Evolutionary conservation across 1,140 invertebrate species (phyloP).

Genomic region (Hyles vespertilio): DNA sequence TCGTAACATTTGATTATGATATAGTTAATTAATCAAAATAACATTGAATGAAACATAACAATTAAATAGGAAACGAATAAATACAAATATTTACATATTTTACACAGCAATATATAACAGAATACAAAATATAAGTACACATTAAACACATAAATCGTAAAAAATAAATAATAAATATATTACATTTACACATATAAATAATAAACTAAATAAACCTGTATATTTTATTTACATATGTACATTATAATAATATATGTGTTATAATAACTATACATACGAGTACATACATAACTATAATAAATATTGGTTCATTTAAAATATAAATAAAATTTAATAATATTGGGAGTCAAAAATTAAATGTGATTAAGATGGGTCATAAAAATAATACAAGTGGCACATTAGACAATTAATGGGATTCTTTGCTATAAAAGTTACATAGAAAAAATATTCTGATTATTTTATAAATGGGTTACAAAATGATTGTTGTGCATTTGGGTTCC

Average conservation of each 20-base stretch:
- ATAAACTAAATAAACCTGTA: slow-evolving; percentile 60
- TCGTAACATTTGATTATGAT: slow-evolving; percentile 40
- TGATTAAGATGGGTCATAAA: background rate
- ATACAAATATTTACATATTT: slow-evolving; percentile 16
- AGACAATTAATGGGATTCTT: background rate
- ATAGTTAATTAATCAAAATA: slow-evolving; percentile 36
- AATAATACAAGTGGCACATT: background rate
- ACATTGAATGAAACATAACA: slow-evolving; percentile 27
- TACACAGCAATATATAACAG: too few relatives aligned
- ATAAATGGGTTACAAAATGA: too few relatives aligned
- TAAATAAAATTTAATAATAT: slow-evolving; percentile 1
- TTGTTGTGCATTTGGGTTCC: too few relatives aligned
- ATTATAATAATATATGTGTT: slow-evolving; percentile 30
- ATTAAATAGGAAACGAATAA: slow-evolving; percentile 29
- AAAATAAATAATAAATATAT: slow-evolving; percentile 15
- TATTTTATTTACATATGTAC: slow-evolving; percentile 62
- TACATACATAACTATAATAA: slow-evolving; percentile 9
- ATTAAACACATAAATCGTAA: too few relatives aligned
- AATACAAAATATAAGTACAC: too few relatives aligned
- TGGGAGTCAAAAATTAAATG: background rate
- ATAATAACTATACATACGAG: slow-evolving; percentile 18
- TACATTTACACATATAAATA: slow-evolving; percentile 39
- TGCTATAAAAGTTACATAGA: background rate
- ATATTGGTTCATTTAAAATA: slow-evolving; percentile 13
- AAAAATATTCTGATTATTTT: too few relatives aligned